Evolutionary conservation across 2,797 vertebrate species (phyloP).

Genomic region (Microctenopoma steveboyesi): DNA sequence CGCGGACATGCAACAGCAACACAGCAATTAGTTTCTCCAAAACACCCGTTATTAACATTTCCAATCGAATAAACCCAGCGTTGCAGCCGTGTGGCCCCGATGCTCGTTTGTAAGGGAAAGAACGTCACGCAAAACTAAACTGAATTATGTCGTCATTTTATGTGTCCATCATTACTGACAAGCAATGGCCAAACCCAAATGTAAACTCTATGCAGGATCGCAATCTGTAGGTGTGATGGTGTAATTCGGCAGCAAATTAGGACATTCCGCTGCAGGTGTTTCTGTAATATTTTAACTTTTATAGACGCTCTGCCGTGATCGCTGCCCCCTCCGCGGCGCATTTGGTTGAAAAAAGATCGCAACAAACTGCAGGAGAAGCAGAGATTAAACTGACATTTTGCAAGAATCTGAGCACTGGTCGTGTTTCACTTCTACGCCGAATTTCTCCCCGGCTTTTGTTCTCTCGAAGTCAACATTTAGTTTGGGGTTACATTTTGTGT

Average conservation of each 20-base stretch:
- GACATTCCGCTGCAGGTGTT: neutral
- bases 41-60: conserved; percentile 2
- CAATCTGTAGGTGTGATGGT: fast-evolving
- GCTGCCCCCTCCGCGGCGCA: conserved; percentile 37
- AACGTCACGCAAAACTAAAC: conserved; percentile 40
- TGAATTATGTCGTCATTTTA: neutral
- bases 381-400: conserved; percentile 39
- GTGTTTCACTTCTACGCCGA: conserved; percentile 4
- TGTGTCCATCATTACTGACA: neutral
- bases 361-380: conserved; percentile 30
- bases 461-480: fast-evolving
- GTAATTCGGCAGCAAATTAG: conserved; percentile 9
- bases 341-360: neutral
- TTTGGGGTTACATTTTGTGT: fast-evolving
- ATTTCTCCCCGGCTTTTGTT: fast-evolving
- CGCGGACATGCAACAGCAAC: conserved; percentile 22
- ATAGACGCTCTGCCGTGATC: neutral
- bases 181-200: fast-evolving
- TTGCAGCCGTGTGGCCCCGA: conserved; percentile 15
- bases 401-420: fast-evolving
- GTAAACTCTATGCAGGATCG: fast-evolving
- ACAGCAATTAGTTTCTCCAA: neutral
- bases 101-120: conserved; percentile 14
- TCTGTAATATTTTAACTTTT: conserved; percentile 32
- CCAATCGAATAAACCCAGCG: conserved; percentile 1